Evolutionary conservation across 2,888 invertebrate species (phyloP), one percentile per base, ranked within the genome.

Genomic region (Calliopum simillimum): DNA sequence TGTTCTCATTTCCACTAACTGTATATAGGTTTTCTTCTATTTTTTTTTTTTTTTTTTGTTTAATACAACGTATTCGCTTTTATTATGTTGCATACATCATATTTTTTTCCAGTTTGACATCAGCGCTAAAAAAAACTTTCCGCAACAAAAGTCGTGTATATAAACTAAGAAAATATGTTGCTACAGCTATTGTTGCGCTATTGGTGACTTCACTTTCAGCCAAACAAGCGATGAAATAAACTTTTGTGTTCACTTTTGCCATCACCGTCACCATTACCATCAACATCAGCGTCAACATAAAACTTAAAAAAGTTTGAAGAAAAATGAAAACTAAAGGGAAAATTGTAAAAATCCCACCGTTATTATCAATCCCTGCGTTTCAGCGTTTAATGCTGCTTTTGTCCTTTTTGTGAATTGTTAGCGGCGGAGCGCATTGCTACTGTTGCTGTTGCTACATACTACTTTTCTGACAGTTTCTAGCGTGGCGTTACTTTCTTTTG

Each of bases 171-270:
- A 25, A 58, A 6, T 33, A 41, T 3, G 41, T 59, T 59, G 59
- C 43, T 19, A 41, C 33, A 33, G 33, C 33, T 33, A 33, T 33
- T 33, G 33, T 33, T 33, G 19, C 59, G n/a, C 8, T 41, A 41
- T 41, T 56, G 56, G n/a, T 33, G 33, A 33, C 33, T 33, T 33
- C 33, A 33, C 33, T 6, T 33, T 33, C 16, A 19, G 41, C 12
- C 41, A 41, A 41, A 59, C 59, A 59, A 59, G 59, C 59, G 59
- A 33, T 59, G 59, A 59, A 59, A 41, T 16, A 33, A 59, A 59
- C 43, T 59, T 59, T 59, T 23, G 53, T 53, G 21, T 23, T 14
- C 53, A 23, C 23, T 23, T 13, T 23, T 13, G 19, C 19, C 53
- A 21, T 23, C 21, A 21, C 2, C 23, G 41, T 19, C n/a, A 43